Evolutionary conservation across 2,888 invertebrate species (phyloP).

Genomic region (Monoplex corrugatus): DNA sequence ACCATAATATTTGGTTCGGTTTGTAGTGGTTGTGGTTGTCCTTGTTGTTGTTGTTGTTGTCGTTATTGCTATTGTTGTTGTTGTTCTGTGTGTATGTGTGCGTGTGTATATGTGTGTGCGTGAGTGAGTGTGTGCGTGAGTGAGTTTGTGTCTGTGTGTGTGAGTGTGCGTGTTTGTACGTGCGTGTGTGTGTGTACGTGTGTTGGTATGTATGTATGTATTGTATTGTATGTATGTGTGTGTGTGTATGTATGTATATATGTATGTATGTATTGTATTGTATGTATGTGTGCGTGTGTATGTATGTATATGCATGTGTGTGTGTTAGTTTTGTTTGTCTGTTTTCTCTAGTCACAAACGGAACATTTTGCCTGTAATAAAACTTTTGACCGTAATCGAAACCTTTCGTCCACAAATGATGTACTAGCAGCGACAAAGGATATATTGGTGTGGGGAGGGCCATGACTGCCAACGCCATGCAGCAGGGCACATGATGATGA

Average conservation of each 20-base stretch:
- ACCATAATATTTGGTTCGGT: neutral
- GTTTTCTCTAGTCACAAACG: too few species aligned
- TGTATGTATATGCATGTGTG: neutral
- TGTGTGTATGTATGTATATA: neutral
- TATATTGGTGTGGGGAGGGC: neutral
- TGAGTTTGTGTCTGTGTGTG: slow-evolving; percentile 3
- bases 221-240: neutral
- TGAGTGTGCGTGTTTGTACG: neutral
- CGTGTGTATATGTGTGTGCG: too few species aligned
- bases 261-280: neutral
- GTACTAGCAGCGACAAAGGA: neutral
- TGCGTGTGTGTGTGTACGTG: neutral
- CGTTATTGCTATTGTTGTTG: neutral
- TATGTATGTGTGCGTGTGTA: neutral
- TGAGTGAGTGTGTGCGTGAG: neutral
- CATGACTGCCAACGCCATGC: neutral
- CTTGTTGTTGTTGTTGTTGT: neutral
- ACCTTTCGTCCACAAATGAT: too few species aligned
- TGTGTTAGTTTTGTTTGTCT: neutral
- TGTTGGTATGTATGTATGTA: too few species aligned
- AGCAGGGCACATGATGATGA: neutral
- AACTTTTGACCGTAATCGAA: too few species aligned
- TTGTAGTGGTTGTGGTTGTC: neutral
- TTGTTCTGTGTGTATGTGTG: neutral
- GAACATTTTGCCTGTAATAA: too few species aligned